Conservation (phyloP, 2,113 vertebrate species). For the Dicentrarchus labrax region DNA sequence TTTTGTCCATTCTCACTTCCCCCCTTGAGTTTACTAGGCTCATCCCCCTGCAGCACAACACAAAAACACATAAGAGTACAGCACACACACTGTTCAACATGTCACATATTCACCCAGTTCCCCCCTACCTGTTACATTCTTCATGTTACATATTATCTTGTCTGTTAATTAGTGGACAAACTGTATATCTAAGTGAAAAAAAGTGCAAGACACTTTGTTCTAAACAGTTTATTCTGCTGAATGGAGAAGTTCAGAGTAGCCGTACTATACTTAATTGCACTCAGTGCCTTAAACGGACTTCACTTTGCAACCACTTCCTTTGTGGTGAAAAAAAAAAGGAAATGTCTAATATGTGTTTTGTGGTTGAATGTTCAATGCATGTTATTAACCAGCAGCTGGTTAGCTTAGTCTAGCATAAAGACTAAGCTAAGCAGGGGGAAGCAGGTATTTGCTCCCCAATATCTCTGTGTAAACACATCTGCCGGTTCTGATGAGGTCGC, state of each 20-base stretch:
- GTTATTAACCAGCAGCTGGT: too few relatives aligned
- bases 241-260: background rate
- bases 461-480: too few relatives aligned
- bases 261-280: rapidly evolving
- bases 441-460: background rate
- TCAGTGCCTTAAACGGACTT: too few relatives aligned
- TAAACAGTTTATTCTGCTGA: slow-evolving; percentile 5
- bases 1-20: slow-evolving; percentile 82
- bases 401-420: background rate
- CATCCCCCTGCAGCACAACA: slow-evolving; percentile 76
- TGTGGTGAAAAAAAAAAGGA: slow-evolving; percentile 16
- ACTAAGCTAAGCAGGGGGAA: background rate
- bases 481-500: too few relatives aligned
- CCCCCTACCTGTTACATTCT: background rate
- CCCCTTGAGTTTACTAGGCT: slow-evolving; percentile 67
- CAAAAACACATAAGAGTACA: slow-evolving; percentile 5
- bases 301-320: slow-evolving; percentile 18
- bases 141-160: slow-evolving; percentile 60
- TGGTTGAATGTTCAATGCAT: background rate
- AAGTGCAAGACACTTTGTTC: background rate
- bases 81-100: slow-evolving; percentile 22
- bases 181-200: background rate
- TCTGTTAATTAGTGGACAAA: slow-evolving; percentile 61
- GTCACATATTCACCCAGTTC: slow-evolving; percentile 10
- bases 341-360: background rate